Conservation (phyloP, 2,888 invertebrate genomes). For the Hemistola chrysoprasaria region DNA sequence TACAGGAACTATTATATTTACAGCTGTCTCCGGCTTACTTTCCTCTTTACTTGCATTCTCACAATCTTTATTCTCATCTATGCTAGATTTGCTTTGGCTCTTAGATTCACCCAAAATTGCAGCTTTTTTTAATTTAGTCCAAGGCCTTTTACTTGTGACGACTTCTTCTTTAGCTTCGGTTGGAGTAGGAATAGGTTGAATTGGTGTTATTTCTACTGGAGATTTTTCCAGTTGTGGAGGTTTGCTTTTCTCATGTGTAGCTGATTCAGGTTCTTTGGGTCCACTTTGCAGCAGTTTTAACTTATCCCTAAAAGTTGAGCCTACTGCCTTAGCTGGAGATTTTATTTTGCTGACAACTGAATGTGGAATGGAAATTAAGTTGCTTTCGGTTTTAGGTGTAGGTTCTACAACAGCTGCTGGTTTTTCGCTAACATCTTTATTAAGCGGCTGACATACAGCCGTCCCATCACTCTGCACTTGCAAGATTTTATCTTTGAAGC, state of each 20-base stretch:
- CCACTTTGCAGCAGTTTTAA: slow-evolving; percentile 71
- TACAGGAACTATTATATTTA: slow-evolving; percentile 62
- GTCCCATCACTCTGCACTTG: slow-evolving; percentile 81
- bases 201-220: slow-evolving; percentile 54
- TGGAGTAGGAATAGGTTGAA: slow-evolving; percentile 33
- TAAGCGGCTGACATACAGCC: slow-evolving; percentile 68
- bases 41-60: slow-evolving; percentile 45
- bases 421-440: slow-evolving; percentile 67
- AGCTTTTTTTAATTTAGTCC: slow-evolving; percentile 91
- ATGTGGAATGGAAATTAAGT: slow-evolving; percentile 74
- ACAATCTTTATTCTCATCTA: slow-evolving; percentile 57
- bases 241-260: slow-evolving; percentile 54
- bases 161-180: slow-evolving; percentile 60
- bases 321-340: slow-evolving; percentile 75
- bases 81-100: slow-evolving; percentile 60
- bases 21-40: slow-evolving; percentile 44
- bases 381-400: slow-evolving; percentile 70
- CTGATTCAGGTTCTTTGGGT: slow-evolving; percentile 54
- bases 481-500: slow-evolving; percentile 83
- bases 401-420: slow-evolving; percentile 72
- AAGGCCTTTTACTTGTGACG: slow-evolving; percentile 84
- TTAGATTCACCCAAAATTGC: slow-evolving; percentile 81
- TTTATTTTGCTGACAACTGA: slow-evolving; percentile 79
- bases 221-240: slow-evolving; percentile 48
- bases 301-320: slow-evolving; percentile 75